Evolutionary conservation across 1,140 invertebrate genomes (phyloP), one percentile per base, ranked within the genome.

Genomic region (Papilio polytes): DNA sequence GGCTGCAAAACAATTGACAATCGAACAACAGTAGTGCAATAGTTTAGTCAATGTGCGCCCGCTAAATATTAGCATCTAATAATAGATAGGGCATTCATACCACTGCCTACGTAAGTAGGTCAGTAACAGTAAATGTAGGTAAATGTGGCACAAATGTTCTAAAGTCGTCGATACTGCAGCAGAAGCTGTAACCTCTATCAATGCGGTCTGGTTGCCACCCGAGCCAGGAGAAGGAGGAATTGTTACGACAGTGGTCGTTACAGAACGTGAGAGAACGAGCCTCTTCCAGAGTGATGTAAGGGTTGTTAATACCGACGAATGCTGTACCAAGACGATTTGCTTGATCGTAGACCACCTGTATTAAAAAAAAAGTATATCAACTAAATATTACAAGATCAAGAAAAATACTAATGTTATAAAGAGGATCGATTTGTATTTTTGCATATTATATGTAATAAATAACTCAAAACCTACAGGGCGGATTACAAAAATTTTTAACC

Each of bases 221-320:
- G 66, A 95, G 78, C 96, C 96, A 97, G 78, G 86, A 90, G 74
- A 97, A 92, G 89, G 96, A 96, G 10, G 84, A 83, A 80, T 96
- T 95, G 82, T 91, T 92, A n/a, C 91, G 86, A 22, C 95, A 96
- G 3, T 96, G 89, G 90, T 97, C 96, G 0, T 90, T 92, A 85
- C 97, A 97, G 86, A 97, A 95, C 20, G 94, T 92, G 77, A 96
- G 92, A 1, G 83, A 86, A 2, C 94, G 85, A n/a, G 91, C 91
- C 73, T 94, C 86, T 0, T 91, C 86, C 8, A 89, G 44, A 0
- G 90, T 92, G 81, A 94, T 92, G 84, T 96, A 96, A 0, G 96
- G 96, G 90, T 97, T 97, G 88, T 97, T 97, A n/a, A 97, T 92
- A 46, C 96, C 96, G 1, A 97, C 87, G 81, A 97, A 96, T 2